These are phyloP conservation scores for Ciconia nigra DNA, from an alignment of 2,797 vertebrate species.

Conservation along the genomic window DNA sequence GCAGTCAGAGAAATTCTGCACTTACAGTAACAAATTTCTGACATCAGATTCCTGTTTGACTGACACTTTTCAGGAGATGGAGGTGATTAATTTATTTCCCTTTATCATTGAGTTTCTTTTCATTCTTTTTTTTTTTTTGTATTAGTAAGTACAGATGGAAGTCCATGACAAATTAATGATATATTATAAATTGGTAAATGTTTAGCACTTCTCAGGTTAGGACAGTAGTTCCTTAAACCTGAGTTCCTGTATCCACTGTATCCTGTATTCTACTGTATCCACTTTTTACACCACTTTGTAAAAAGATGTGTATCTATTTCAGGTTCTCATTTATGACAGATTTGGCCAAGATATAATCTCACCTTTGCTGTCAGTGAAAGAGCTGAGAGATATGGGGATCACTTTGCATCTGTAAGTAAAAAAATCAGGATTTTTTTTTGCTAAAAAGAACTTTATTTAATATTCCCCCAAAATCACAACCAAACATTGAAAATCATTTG, in stretches of 20 bases:
- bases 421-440: not conserved
- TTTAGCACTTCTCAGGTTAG: not conserved
- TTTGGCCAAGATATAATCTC: constrained; percentile 98
- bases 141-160: not conserved
- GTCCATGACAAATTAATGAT: not conserved
- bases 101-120: not conserved
- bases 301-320: not conserved
- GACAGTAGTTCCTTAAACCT: not conserved
- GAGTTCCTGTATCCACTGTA: not conserved
- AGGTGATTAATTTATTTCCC: not conserved
- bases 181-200: not conserved
- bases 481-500: not conserved
- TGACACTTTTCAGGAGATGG: not conserved
- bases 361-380: constrained; percentile 93
- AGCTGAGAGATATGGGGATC: constrained; percentile 96
- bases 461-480: not conserved
- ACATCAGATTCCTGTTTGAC: not conserved
- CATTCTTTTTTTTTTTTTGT: not conserved
- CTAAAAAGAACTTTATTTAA: not conserved
- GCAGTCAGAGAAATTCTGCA: not conserved
- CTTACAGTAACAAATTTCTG: not conserved
- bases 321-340: constrained; percentile 96
- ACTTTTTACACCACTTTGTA: not conserved
- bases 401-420: constrained; percentile 90
- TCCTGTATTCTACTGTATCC: not conserved